These are phyloP conservation scores for Eumeta japonica DNA, from an alignment of 1,140 invertebrate genomes.

Conservation along the genomic window DNA sequence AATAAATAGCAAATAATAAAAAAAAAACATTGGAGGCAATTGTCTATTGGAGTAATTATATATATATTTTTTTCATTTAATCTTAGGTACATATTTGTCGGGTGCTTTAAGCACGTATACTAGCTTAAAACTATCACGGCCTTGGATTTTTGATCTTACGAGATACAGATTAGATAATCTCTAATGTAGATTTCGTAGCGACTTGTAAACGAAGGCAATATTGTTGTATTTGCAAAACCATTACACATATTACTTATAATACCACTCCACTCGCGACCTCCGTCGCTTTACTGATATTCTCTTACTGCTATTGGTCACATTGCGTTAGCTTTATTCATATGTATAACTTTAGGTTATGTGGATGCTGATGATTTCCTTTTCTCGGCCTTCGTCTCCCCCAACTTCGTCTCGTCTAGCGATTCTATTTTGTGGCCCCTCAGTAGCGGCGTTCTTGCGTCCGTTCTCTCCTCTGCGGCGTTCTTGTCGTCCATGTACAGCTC, in stretches of 20 bases:
- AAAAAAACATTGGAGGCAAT: background rate
- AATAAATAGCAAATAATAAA: background rate
- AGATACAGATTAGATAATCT: background rate
- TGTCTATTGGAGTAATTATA: background rate
- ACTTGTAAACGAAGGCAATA: conserved; percentile 5
- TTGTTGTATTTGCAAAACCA: conserved; percentile 1
- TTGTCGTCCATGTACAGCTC: conserved; percentile 42
- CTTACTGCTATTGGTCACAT: conserved; percentile 35
- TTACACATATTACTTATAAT: conserved; percentile 4
- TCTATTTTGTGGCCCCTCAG: conserved; percentile 48
- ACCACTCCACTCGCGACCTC: conserved; percentile 7
- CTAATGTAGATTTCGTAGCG: conserved; percentile 1
- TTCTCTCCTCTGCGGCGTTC: conserved; percentile 36
- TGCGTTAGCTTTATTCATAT: conserved; percentile 7
- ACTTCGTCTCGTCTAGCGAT: conserved; percentile 47
- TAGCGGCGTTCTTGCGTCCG: conserved; percentile 41
- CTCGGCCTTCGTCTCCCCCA: conserved; percentile 42
- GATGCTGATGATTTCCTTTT: conserved; percentile 51
- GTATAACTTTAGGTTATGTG: conserved; percentile 26
- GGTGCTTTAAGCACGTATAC: conserved; percentile 20
- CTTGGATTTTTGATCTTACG: conserved; percentile 19
- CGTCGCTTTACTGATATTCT: conserved; percentile 14
- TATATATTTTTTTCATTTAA: background rate
- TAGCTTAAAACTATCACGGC: conserved; percentile 31
- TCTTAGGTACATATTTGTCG: conserved; percentile 4